Conservation (phyloP, 1,140 invertebrate species). For the Calephelis virginiensis region DNA sequence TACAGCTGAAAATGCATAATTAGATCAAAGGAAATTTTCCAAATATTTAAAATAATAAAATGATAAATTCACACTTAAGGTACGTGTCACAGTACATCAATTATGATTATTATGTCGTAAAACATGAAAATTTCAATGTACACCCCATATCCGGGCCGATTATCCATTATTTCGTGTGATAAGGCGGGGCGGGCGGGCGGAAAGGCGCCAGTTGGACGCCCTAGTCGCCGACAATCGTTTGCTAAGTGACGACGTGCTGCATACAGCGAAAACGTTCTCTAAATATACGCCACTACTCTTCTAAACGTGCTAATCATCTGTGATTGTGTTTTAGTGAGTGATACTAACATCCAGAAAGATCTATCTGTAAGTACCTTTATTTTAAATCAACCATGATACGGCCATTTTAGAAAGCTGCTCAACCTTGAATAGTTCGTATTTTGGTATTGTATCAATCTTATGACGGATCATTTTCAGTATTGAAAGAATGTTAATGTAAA, state of each 20-base stretch:
- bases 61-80: not conserved
- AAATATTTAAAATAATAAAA: not conserved
- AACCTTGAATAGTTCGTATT: conserved; percentile 12
- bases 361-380: not conserved
- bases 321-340: conserved; percentile 57
- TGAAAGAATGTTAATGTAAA: conserved; percentile 9
- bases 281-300: conserved; percentile 61
- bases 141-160: conserved; percentile 56
- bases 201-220: conserved; percentile 60
- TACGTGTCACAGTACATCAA: not conserved
- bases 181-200: conserved; percentile 61
- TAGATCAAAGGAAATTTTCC: conserved; percentile 8
- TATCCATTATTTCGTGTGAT: conserved; percentile 74
- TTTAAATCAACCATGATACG: not conserved
- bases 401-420: conserved; percentile 12
- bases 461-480: conserved; percentile 16
- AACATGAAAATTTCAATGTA: conserved; percentile 60
- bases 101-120: conserved; percentile 35
- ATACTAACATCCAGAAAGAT: not conserved
- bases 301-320: conserved; percentile 40
- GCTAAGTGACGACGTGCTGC: conserved; percentile 46
- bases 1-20: not conserved
- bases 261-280: conserved; percentile 46
- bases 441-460: conserved; percentile 15
- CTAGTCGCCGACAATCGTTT: conserved; percentile 54